Base-by-base conservation (phyloP, 2,113 vertebrate genomes). In the Semicossyphus pulcher region DNA sequence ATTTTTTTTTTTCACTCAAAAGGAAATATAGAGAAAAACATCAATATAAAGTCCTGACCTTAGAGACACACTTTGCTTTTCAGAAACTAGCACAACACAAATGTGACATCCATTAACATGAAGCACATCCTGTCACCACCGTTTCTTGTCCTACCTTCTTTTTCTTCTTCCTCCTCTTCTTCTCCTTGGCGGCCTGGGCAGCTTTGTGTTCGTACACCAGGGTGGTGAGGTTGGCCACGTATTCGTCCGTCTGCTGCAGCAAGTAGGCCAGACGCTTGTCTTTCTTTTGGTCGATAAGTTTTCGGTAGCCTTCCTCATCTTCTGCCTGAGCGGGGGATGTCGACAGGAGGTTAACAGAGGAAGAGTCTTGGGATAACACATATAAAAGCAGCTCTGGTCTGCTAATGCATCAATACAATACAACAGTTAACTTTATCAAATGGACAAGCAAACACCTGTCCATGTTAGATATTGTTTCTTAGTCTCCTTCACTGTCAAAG, bases 201-300 rank as follows among this genome's bases (percentile, higher is more conserved):
- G 97, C 96, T 81, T 99, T 99, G 92, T 99, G 98, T 72, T 99
- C 96, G 83, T 97, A 97, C 5, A 99, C 98, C 84, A 99, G 82
- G n/a, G 95, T 95, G 70, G 98, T 99, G 72, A 99, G 93, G 85
- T 99, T 99, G 78, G 97, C 97, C 88, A 99, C 97, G 3, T 99
- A 99, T 47, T 99, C 98, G 37, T 99, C 98, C 0, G 98, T 99
- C 90, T 99, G 98, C 91, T 99, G 97, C 60, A 99, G 90, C 15
- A 99, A 67, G 88, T 99, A 99, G 1, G 98, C 98, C 88, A 99
- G 87, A 15, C 98, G 96, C 62, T 98, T 95, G 74, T 99, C 98
- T 56, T 99, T 99, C 93, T 99, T 99, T 52, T 99, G 98, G 88
- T 99, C 97, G 9, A 99, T 99, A 2, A 99, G 92, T 56, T 99